Evolutionary conservation across 2,113 vertebrate species (phyloP).

Genomic region (Balaeniceps rex): DNA sequence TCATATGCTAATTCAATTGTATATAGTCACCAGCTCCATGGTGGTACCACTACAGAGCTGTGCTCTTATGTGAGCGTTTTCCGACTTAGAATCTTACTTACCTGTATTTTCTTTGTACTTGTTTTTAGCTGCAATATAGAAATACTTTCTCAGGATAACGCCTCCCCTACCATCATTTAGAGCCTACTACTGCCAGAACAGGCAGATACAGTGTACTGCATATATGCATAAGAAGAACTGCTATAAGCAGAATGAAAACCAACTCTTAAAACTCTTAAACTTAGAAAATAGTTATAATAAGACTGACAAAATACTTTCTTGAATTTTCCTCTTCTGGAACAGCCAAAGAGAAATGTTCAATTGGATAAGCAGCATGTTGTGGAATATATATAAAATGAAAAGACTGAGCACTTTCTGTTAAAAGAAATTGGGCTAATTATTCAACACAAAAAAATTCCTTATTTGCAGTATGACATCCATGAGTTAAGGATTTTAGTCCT

Average conservation of each 20-base stretch:
- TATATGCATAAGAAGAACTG: not conserved
- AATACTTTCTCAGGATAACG: not conserved
- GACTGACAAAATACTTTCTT: not conserved
- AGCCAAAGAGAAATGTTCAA: not conserved
- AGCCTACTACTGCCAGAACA: not conserved
- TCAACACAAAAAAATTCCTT: not conserved
- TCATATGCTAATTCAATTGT: not conserved
- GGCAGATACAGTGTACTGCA: not conserved
- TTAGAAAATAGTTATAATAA: not conserved
- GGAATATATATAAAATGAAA: not conserved
- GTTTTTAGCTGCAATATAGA: not conserved
- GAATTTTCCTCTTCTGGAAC: not conserved
- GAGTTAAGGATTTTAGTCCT: not conserved
- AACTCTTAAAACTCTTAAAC: not conserved
- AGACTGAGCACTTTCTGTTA: not conserved
- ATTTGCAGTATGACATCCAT: not conserved
- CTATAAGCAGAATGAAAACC: not conserved
- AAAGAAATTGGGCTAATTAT: not conserved
- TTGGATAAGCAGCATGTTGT: not conserved
- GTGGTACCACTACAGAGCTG: not conserved
- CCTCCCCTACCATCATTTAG: not conserved
- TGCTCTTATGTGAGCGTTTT: not conserved
- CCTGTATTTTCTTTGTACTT: not conserved
- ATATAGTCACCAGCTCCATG: not conserved
- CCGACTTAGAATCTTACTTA: not conserved